Evolutionary conservation across 2,888 invertebrate species (phyloP), one percentile per base, ranked within the genome.

Genomic region (Tetranychus piercei): DNA sequence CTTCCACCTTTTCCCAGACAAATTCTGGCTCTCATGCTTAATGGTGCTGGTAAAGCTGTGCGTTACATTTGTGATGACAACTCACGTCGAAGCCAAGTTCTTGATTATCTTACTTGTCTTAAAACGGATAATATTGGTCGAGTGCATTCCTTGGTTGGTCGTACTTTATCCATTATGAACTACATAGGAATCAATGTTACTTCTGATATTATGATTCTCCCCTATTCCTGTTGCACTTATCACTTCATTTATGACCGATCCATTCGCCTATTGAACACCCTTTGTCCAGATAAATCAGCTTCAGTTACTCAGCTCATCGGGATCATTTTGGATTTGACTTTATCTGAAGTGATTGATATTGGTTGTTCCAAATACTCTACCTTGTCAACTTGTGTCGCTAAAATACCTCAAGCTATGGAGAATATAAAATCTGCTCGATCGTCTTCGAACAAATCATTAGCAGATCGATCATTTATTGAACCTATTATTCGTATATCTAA

Each of bases 161-260:
- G 69, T 20, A 23, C 69, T 22, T 11, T 69, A 5, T 20, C 20
- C 34, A 23, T 69, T 5, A 11, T 69, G 20, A 22, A 69, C 1
- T 69, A 69, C 20, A 69, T 69, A 20, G 69, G 69, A 11, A 11
- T 1, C n/a, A 69, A 69, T 69, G 69, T 69, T 11, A 69, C 69
- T 23, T 20, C 20, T n/a, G 69, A 23, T 11, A 6, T 23, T 4
- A 20, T 23, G 34, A 23, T 69, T 23, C 34, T 69, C 9, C 69
- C 69, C 22, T 69, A 69, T 69, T 11, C 11, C 11, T 69, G 69
- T 69, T 69, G 69, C 11, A 23, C 69, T 69, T 69, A 69, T 69
- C 69, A 69, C 20, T 69, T 69, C 11, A n/a, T 69, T 8, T 69
- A 20, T 11, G 69, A 69, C 69, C 69, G 69, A 69, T 18, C 11